A percentile compares a stretch with the other conserved stretches of the same genome.
Evolutionary conservation across 2,888 invertebrate species (phyloP).

Genomic region (Adineta ricciae): DNA sequence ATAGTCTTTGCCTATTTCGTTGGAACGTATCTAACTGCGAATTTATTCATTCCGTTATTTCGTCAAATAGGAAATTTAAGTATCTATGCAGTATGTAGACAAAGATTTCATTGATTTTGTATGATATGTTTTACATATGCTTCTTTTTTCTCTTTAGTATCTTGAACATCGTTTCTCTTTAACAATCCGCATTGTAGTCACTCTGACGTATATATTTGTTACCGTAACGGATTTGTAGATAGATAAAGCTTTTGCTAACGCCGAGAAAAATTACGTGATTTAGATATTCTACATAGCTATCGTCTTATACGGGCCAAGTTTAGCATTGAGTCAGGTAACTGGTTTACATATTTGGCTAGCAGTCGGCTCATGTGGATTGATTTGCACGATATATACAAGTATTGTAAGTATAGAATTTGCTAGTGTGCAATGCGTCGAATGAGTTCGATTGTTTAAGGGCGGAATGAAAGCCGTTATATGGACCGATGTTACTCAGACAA

Average conservation of each 20-base stretch:
- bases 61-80: slow-evolving; percentile 41
- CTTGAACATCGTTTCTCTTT: slow-evolving; percentile 74
- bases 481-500: slow-evolving; percentile 49
- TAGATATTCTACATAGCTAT: slow-evolving; percentile 58
- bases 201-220: slow-evolving; percentile 73
- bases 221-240: slow-evolving; percentile 63
- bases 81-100: slow-evolving; percentile 41
- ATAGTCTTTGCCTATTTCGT: slow-evolving; percentile 15
- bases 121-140: background rate
- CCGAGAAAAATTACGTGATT: slow-evolving; percentile 35
- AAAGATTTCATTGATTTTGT: no score
- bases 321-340: slow-evolving; percentile 62
- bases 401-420: slow-evolving; percentile 40
- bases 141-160: slow-evolving; percentile 58
- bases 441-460: slow-evolving; percentile 41
- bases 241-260: background rate
- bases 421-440: background rate
- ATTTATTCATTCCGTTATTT: slow-evolving; percentile 43
- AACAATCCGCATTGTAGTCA: slow-evolving; percentile 64
- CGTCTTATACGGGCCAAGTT: slow-evolving; percentile 74
- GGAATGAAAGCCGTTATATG: slow-evolving; percentile 53
- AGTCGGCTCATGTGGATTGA: slow-evolving; percentile 44
- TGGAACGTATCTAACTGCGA: slow-evolving; percentile 52
- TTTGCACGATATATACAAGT: slow-evolving; percentile 50
- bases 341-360: slow-evolving; percentile 43